Percentiles rank a stretch among this genome's conserved stretches.
These are phyloP conservation scores for Tachypleus tridentatus DNA, from an alignment of 1,140 invertebrate genomes.

Conservation along the genomic window DNA sequence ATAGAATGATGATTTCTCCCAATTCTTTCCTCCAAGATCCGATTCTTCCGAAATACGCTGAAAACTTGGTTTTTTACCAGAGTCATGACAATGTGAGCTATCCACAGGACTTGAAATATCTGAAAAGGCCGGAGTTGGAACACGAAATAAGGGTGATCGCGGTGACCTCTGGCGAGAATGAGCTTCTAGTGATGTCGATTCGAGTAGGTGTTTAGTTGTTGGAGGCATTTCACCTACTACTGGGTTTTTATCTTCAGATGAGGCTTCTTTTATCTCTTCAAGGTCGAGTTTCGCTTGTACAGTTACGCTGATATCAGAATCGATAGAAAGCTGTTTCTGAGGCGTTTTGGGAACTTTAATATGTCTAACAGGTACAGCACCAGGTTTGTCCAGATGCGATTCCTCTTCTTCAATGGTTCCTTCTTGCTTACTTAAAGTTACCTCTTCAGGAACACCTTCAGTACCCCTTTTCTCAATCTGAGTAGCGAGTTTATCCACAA, in stretches of 20 bases:
- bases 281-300: conserved; percentile 12
- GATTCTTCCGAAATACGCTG: too few species aligned
- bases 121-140: conserved; percentile 1
- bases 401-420: not conserved
- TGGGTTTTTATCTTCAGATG: not conserved
- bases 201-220: not conserved
- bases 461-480: conserved; percentile 30
- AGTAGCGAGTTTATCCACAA: conserved; percentile 51
- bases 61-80: not conserved
- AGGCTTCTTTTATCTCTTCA: conserved; percentile 1
- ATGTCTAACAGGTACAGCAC: conserved; percentile 30
- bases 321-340: conserved; percentile 17
- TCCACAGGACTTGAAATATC: not conserved
- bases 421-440: conserved; percentile 7
- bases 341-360: conserved; percentile 29
- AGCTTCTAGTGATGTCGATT: not conserved
- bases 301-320: conserved; percentile 20
- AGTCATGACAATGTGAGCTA: not conserved
- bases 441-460: conserved; percentile 6
- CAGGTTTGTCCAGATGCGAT: conserved; percentile 28
- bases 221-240: not conserved
- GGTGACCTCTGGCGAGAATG: not conserved
- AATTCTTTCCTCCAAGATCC: not conserved
- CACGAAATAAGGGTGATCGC: conserved; percentile 2
- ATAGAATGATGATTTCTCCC: conserved; percentile 9